Percentiles rank a stretch among this genome's conserved stretches.
phyloP scores from a whole-genome alignment of 2,888 invertebrate genomes.

The Coelinius sp. region DNA sequence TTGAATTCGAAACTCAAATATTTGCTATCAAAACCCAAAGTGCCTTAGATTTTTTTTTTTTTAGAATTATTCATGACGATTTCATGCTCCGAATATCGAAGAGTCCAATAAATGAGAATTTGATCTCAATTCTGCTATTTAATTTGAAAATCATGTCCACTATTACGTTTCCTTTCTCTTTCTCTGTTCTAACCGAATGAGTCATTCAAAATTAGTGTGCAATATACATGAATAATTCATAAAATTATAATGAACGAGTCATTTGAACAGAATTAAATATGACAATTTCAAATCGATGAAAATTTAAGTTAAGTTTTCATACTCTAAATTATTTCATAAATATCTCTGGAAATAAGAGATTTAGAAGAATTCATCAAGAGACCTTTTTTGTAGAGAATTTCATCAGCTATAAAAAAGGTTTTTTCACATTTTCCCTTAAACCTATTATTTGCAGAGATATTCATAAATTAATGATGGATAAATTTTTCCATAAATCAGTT shows the following conservation, averaged over 20 bases:
- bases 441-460: no score
- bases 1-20: slow-evolving; percentile 1
- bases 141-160: neutral
- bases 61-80: neutral
- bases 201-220: neutral
- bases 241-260: neutral
- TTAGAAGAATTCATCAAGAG: no score
- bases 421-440: no score
- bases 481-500: no score
- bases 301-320: no score
- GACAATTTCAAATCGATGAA: neutral
- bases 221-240: neutral
- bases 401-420: no score
- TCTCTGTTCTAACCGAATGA: neutral
- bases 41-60: neutral
- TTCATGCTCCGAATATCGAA: neutral
- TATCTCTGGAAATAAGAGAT: no score
- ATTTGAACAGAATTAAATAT: neutral
- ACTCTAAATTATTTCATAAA: no score
- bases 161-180: neutral
- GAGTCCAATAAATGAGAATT: neutral
- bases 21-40: neutral
- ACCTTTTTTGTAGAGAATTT: no score
- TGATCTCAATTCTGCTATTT: neutral
- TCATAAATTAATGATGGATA: no score